These are phyloP conservation scores for Metopolophium dirhodum DNA, from an alignment of 1,140 invertebrate species.

Conservation along the genomic window DNA sequence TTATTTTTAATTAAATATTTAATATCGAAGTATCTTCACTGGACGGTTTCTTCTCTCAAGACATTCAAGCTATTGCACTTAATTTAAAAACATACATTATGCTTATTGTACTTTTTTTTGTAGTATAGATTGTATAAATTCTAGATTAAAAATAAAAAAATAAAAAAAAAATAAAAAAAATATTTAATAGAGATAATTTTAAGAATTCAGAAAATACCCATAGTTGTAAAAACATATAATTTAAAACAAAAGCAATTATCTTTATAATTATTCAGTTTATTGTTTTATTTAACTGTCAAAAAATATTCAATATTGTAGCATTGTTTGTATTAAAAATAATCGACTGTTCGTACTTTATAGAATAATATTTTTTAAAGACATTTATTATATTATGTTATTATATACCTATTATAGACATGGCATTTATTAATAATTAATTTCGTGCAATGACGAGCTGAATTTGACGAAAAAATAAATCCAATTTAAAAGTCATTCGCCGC, in stretches of 20 bases:
- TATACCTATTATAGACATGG: neutral
- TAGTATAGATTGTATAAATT: too few relatives aligned
- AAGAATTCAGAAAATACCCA: neutral
- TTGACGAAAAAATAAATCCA: slow-evolving; percentile 26
- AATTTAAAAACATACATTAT: too few relatives aligned
- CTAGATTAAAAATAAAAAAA: too few relatives aligned
- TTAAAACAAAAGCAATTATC: neutral
- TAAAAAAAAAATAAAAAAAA: too few relatives aligned
- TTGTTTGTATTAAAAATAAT: neutral
- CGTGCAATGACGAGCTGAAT: neutral
- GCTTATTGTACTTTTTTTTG: too few relatives aligned
- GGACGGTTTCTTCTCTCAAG: too few relatives aligned
- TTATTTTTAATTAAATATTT: neutral
- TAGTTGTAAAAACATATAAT: too few relatives aligned
- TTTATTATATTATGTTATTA: slow-evolving; percentile 18
- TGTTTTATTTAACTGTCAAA: neutral
- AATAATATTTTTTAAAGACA: slow-evolving; percentile 10
- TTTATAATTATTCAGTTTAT: too few relatives aligned
- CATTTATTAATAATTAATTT: slow-evolving; percentile 44
- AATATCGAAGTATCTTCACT: too few relatives aligned
- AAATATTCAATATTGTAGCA: neutral
- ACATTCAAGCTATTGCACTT: too few relatives aligned
- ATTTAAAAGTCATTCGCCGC: slow-evolving; percentile 54
- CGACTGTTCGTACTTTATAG: neutral
- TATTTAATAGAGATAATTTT: neutral